Percentiles rank a stretch among this genome's conserved stretches.
phyloP scores from a whole-genome alignment of 2,888 invertebrate genomes.

The Periphyllus acericola region DNA sequence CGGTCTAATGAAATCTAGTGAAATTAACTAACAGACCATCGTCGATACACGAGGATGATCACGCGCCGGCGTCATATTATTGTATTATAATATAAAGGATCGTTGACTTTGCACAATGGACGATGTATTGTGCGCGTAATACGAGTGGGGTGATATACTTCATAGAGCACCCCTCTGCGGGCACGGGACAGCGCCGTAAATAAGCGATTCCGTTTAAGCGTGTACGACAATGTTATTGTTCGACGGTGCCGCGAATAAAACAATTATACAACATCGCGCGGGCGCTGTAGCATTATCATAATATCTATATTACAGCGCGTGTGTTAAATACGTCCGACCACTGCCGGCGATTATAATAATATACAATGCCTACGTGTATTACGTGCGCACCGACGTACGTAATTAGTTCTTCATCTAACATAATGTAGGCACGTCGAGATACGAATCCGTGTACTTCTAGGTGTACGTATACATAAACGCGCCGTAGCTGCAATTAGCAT shows the following conservation, averaged over 20 bases:
- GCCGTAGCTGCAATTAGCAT: no score
- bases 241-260: neutral
- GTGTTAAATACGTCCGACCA: neutral
- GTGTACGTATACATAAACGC: no score
- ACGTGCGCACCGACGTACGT: neutral
- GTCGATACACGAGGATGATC: neutral
- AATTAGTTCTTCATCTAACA: no score
- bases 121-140: neutral
- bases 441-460: no score
- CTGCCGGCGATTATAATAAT: neutral
- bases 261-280: neutral
- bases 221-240: neutral
- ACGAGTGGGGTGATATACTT: constrained; percentile 37
- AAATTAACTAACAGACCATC: constrained; percentile 33
- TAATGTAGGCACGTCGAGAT: no score
- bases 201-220: constrained; percentile 29
- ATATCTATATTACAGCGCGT: neutral
- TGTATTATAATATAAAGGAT: neutral
- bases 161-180: constrained; percentile 38
- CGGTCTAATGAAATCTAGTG: constrained; percentile 29
- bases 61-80: neutral
- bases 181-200: neutral
- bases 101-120: constrained; percentile 54
- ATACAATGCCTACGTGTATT: neutral
- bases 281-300: neutral